phyloP scores from a whole-genome alignment of 1,140 invertebrate species.

The Akabosia matsudoensis region DNA sequence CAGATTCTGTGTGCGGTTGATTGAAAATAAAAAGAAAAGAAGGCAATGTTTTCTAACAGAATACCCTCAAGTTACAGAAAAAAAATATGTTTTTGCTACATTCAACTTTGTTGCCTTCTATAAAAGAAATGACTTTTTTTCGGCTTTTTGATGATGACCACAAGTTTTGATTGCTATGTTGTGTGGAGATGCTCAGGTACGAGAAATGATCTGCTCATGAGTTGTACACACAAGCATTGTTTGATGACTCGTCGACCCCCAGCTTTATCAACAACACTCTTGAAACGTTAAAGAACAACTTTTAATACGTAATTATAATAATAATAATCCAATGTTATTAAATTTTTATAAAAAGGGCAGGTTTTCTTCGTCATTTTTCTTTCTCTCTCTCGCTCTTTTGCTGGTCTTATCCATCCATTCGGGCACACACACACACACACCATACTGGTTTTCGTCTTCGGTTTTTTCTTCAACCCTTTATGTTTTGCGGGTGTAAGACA shows the following conservation, averaged over 20 bases:
- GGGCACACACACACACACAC: too few relatives aligned
- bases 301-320: slow-evolving; percentile 19
- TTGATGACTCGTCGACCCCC: too few relatives aligned
- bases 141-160: not conserved
- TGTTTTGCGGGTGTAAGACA: not conserved
- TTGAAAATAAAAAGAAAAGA: not conserved
- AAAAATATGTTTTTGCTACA: too few relatives aligned
- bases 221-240: too few relatives aligned
- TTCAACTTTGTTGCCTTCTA: too few relatives aligned
- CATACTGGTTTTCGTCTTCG: not conserved
- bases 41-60: too few relatives aligned
- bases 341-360: not conserved
- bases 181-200: not conserved
- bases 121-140: too few relatives aligned
- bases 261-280: not conserved
- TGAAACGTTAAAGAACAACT: not conserved
- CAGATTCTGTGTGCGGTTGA: not conserved
- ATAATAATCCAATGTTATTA: slow-evolving; percentile 4
- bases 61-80: not conserved
- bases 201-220: not conserved
- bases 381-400: too few relatives aligned
- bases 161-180: not conserved
- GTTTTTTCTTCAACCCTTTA: not conserved
- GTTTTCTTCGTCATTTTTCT: not conserved
- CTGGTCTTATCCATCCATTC: too few relatives aligned